Evolutionary conservation across 2,888 invertebrate species (phyloP).

Genomic region (Pinctada fucata): DNA sequence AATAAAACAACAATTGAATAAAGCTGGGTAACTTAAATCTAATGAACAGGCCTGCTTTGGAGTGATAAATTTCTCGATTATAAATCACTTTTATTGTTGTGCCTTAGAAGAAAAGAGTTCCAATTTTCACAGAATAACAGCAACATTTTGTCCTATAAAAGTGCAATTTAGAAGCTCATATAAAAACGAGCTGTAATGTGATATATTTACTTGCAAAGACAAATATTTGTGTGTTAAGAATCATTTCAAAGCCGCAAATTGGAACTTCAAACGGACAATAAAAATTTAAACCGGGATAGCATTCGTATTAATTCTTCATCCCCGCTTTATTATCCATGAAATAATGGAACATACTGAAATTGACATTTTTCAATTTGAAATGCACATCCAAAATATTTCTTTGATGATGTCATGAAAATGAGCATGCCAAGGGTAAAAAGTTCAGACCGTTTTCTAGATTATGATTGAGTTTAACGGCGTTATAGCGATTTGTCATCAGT

Average conservation of each 20-base stretch:
- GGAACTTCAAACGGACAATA: slow-evolving; percentile 3
- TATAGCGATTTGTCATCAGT: no score
- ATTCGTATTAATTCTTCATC: neutral
- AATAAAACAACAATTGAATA: slow-evolving; percentile 40
- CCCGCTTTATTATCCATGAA: neutral
- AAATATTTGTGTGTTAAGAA: slow-evolving; percentile 25
- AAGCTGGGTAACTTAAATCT: slow-evolving; percentile 36
- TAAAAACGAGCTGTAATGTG: slow-evolving; percentile 32
- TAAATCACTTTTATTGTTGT: slow-evolving; percentile 45
- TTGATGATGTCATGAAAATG: neutral
- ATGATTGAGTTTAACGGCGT: no score
- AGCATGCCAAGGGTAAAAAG: no score
- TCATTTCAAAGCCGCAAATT: neutral
- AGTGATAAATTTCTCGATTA: slow-evolving; percentile 39
- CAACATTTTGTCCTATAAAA: slow-evolving; percentile 38
- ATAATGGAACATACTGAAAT: neutral
- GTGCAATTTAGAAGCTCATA: slow-evolving; percentile 29
- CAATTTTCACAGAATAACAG: slow-evolving; percentile 40
- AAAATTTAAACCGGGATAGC: neutral
- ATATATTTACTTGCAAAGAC: slow-evolving; percentile 39
- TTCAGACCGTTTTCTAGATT: no score
- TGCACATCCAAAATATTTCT: neutral
- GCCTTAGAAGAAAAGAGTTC: slow-evolving; percentile 29
- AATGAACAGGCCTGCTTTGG: slow-evolving; percentile 37
- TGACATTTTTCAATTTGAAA: neutral